Evolutionary conservation across 2,888 invertebrate species (phyloP).

Genomic region (Periphyllus acericola): DNA sequence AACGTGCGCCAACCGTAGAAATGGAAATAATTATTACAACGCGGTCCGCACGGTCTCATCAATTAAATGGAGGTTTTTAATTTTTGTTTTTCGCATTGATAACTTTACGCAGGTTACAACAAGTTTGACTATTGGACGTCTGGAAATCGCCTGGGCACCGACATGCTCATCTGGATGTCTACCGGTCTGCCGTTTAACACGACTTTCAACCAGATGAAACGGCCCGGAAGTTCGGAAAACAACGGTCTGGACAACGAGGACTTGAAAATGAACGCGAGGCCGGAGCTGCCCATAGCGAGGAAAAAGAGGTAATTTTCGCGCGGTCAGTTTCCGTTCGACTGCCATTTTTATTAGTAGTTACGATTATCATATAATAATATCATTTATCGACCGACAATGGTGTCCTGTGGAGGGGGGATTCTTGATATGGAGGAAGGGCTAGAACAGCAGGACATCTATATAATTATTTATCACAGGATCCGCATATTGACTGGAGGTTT

Average conservation of each 20-base stretch:
- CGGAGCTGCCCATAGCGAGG: conserved; percentile 63
- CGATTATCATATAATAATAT: no score
- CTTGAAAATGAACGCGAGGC: conserved; percentile 45
- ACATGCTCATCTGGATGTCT: conserved; percentile 91
- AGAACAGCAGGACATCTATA: no score
- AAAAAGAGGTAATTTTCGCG: conserved; percentile 63
- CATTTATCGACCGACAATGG: no score
- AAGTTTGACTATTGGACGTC: conserved; percentile 91
- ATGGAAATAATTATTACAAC: neutral
- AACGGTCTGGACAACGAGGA: conserved; percentile 48
- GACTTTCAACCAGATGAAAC: conserved; percentile 84
- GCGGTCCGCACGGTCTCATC: neutral
- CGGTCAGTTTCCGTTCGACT: neutral
- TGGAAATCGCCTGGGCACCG: conserved; percentile 85
- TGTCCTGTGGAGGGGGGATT: no score
- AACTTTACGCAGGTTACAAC: conserved; percentile 74
- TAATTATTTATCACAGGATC: no score
- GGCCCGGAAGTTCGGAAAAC: conserved; percentile 28
- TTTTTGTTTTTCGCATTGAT: conserved; percentile 29
- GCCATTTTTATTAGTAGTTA: no score
- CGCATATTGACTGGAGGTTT: no score
- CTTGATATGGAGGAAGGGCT: no score
- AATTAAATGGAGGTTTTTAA: neutral
- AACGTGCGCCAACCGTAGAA: neutral
- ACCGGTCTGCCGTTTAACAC: conserved; percentile 87